Evolutionary conservation across 2,113 vertebrate genomes (phyloP), one percentile per base, ranked within the genome.

Genomic region (Nycticebus coucang): DNA sequence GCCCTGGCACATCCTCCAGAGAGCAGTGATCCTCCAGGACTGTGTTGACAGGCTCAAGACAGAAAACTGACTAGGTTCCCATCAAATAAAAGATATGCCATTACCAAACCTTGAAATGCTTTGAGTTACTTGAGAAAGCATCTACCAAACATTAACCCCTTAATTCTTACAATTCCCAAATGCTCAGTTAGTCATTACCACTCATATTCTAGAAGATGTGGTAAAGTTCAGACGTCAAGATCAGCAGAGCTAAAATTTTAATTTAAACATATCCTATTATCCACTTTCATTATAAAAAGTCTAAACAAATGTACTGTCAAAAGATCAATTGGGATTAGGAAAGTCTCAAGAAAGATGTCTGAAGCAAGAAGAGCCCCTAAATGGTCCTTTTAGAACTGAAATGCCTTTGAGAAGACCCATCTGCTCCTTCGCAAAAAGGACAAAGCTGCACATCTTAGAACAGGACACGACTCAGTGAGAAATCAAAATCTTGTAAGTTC

Each of bases 81-180:
- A 91, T 45, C 69, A 75, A 93, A 68, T 82, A 71, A 89, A 79
- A 92, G 35, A 55, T 18, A 64, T 33, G 37, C 83, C 24, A 95
- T 41, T 30, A 71, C 35, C 80, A n/a, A 86, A 72, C 62, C 64
- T 68, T 69, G 62, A 92, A 83, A 90, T 74, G 80, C 80, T 77
- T 37, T 87, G 69, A 94, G n/a, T 84, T 78, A 85, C 19, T 21
- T 66, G 77, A 45, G 66, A 93, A 66, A 89, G 50, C n/a, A 64
- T 28, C 71, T 62, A 53, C 17, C 66, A 83, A 82, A 88, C 41
- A 79, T 55, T 84, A 92, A 94, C 55, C 28, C 62, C 75, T 91
- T 95, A 59, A 88, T 83, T 89, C 69, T 68, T 83, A 75, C 15
- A 93, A n/a, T 78, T 90, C 53, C 80, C 89, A 75, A 94, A 94